These are phyloP conservation scores for Ibycter americanus DNA, from an alignment of 2,797 vertebrate species.

Conservation along the genomic window DNA sequence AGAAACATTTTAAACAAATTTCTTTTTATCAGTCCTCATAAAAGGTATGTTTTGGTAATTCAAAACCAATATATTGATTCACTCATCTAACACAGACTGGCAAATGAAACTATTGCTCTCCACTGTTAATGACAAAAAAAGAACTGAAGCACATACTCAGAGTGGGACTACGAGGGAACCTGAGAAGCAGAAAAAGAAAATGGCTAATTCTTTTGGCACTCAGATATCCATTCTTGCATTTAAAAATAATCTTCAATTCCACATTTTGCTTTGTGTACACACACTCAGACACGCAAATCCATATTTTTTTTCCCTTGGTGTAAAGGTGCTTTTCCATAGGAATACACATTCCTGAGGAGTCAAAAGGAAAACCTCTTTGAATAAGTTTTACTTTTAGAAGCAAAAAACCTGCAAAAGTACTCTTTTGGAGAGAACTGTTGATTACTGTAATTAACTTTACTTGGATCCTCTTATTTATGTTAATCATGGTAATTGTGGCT, in stretches of 20 bases:
- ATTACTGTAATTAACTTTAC: slow-evolving; percentile 57
- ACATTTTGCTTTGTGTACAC: neutral
- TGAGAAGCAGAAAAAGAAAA: neutral
- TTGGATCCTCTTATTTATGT: slow-evolving; percentile 16
- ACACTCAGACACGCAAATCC: neutral
- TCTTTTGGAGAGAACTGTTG: slow-evolving; percentile 1
- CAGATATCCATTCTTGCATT: neutral
- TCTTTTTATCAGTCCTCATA: neutral
- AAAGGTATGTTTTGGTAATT: neutral
- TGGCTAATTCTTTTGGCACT: neutral
- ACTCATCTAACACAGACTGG: neutral
- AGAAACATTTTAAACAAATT: neutral
- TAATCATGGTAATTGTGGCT: slow-evolving; percentile 33
- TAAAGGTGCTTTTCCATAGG: neutral
- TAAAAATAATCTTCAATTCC: neutral
- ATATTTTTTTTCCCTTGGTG: neutral
- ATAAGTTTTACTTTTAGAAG: slow-evolving; percentile 8
- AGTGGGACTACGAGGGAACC: neutral
- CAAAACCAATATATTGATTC: neutral
- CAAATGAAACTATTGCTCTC: neutral
- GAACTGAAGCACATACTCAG: neutral
- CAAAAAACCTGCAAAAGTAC: neutral
- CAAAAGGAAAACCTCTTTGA: slow-evolving; percentile 13
- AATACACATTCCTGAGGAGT: neutral
- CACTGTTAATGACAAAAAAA: neutral